Evolutionary conservation across 92 coral and sea anemone genomes (phyloP), one percentile per base, ranked within the genome.

Genomic region (Paragorgia papillata): DNA sequence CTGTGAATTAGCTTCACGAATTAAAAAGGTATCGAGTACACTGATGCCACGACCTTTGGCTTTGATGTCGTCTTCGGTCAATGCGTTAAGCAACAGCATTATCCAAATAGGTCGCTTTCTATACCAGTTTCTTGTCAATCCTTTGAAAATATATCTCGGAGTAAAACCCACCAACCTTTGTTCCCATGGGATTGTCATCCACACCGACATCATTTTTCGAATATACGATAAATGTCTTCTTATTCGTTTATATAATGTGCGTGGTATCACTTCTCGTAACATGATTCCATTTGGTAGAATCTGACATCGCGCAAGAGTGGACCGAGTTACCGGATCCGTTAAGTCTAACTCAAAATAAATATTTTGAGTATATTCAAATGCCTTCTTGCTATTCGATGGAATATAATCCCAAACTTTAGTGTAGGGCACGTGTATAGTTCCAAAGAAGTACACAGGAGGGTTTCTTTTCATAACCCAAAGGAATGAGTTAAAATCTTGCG

Each of bases 351-450:
- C 98, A 76, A 94, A 94, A 62, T 88, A 94, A 30, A 94, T 92
- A 84, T 94, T 85, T 62, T 92, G 89, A 68, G 90, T 88, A 3
- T 76, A 68, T 19, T 75, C 64, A 79, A 94, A 94, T 15, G 98
- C 98, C 58, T 80, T 84, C 59, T 94, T 91, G 87, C 98, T 94
- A 84, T 94, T 94, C 31, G 82, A 25, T 0, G 98, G 98, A 54
- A 94, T 94, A 62, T 82, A 91, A 81, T 94, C 98, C 98, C 98
- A 94, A 28, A 94, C 98, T 62, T 96, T 80, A 2, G 98, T 94
- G 59, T 94, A 94, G 0, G 98, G 98, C 13, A 94, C 98, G 62
- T 94, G 98, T 15, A 94, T 94, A 0, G 98, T 94, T 1, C 98
- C 98, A 58, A 90, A 94, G 76, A 94, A 94, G 59, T 94, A 94